Base-by-base conservation (phyloP, 2,888 invertebrate genomes). In the Elegia similella region DNA sequence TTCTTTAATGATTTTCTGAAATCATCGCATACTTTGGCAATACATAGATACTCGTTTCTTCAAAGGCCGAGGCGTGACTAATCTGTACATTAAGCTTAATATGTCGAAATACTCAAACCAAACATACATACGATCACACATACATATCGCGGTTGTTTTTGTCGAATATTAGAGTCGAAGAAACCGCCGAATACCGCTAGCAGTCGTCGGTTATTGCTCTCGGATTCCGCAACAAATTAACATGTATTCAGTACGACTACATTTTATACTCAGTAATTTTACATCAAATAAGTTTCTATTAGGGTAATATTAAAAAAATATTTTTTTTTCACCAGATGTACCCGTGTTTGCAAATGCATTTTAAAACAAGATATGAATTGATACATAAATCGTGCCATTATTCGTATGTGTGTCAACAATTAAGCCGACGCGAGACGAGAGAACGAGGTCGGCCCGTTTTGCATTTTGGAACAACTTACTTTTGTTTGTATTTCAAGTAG, bases 151-250 rank as follows among this genome's bases (percentile, higher is more conserved):
- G 76, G 76, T 75, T 82, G 83, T 89, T 88, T 88, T 90, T 88
- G 85, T 84, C 75, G 84, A 88, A 87, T 87, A 82, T 87, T 82
- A 87, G 83, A 84, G 80, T 64, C 80, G 78, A 86, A 82, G 86
- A 87, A 88, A 88, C 88, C 88, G 76, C 88, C 83, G 75, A 86
- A 88, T 90, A 90, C 90, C 90, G 90, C 90, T 90, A 90, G 81
- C 82, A 77, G 78, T 77, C 75, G 80, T 76, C 89, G 89, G 90
- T 89, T 91, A 89, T 89, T 90, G 90, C 90, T 89, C 90, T 89
- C 89, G 66, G 87, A 88, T 90, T 89, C 90, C 89, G 90, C 88
- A 91, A 91, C 88, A 89, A 90, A 91, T 91, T 91, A 91, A 88
- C 89, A 91, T 90, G 90, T 88, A 91, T 91, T 89, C 88, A 80